These are phyloP conservation scores for Amiota mariae DNA, from an alignment of 2,888 invertebrate genomes.

Conservation along the genomic window DNA sequence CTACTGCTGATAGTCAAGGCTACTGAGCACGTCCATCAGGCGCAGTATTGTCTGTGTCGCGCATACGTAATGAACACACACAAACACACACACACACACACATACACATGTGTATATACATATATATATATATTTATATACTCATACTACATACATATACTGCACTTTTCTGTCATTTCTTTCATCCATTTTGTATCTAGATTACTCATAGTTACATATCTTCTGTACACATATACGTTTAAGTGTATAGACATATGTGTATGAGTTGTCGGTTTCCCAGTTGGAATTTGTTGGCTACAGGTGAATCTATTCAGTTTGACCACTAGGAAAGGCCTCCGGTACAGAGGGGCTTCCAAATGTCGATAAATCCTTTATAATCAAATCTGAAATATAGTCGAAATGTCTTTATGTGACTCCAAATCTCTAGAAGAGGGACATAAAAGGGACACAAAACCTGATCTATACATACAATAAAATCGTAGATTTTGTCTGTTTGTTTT, in stretches of 20 bases:
- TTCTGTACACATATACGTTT: neutral
- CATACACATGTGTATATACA: neutral
- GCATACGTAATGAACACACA: conserved; percentile 62
- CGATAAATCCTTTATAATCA: too few relatives aligned
- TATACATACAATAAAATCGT: too few relatives aligned
- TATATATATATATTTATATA: too few relatives aligned
- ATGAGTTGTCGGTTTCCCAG: neutral
- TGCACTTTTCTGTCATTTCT: neutral
- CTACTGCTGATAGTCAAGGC: neutral
- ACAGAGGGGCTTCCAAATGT: too few relatives aligned
- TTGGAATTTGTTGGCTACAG: conserved; percentile 3
- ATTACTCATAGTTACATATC: too few relatives aligned
- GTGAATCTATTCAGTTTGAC: neutral
- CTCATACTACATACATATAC: neutral
- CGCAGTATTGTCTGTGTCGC: conserved; percentile 64
- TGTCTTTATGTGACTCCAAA: too few relatives aligned
- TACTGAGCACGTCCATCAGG: conserved; percentile 60
- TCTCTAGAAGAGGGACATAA: too few relatives aligned
- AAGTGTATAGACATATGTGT: neutral
- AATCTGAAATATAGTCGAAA: too few relatives aligned
- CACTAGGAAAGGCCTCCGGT: too few relatives aligned
- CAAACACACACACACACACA: neutral
- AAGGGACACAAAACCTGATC: too few relatives aligned
- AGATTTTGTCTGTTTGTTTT: too few relatives aligned
- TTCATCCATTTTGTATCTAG: too few relatives aligned